Conservation (phyloP, 2,113 vertebrate species). For the Strix uralensis region DNA sequence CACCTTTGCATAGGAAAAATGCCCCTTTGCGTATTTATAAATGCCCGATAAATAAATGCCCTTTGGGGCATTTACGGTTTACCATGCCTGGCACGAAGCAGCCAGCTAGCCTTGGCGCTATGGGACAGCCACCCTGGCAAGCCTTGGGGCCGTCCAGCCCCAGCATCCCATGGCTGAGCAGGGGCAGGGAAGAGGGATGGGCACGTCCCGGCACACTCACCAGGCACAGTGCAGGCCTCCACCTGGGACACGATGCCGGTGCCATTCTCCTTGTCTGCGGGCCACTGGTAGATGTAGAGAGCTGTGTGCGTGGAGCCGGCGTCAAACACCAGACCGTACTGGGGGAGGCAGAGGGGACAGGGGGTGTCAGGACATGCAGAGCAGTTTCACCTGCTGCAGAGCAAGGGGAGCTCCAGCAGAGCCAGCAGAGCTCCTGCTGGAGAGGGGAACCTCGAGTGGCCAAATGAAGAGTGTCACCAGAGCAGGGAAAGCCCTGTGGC, state of each 20-base stretch:
- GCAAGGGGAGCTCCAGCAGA: neutral
- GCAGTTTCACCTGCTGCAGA: accelerated
- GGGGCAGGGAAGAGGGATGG: neutral
- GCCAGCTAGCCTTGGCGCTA: accelerated
- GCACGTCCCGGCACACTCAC: slow-evolving; percentile 29
- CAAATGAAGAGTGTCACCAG: neutral
- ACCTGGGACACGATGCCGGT: slow-evolving; percentile 87
- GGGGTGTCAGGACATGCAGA: neutral
- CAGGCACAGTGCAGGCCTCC: slow-evolving; percentile 72
- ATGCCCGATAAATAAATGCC: neutral
- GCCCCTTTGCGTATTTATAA: neutral
- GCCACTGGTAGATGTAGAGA: slow-evolving; percentile 88
- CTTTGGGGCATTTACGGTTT: neutral
- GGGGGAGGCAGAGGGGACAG: neutral
- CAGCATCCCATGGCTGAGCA: neutral
- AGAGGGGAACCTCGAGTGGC: neutral
- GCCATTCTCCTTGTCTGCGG: slow-evolving; percentile 81
- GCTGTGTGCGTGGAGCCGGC: slow-evolving; percentile 89
- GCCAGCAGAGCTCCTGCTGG: neutral
- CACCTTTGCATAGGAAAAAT: neutral
- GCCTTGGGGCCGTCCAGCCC: accelerated
- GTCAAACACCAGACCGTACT: slow-evolving; percentile 91
- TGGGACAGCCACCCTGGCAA: neutral
- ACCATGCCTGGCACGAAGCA: neutral
- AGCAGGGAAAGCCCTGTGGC: neutral